Conservation (phyloP, 2,113 vertebrate species). For the Cephalopholis sonnerati region DNA sequence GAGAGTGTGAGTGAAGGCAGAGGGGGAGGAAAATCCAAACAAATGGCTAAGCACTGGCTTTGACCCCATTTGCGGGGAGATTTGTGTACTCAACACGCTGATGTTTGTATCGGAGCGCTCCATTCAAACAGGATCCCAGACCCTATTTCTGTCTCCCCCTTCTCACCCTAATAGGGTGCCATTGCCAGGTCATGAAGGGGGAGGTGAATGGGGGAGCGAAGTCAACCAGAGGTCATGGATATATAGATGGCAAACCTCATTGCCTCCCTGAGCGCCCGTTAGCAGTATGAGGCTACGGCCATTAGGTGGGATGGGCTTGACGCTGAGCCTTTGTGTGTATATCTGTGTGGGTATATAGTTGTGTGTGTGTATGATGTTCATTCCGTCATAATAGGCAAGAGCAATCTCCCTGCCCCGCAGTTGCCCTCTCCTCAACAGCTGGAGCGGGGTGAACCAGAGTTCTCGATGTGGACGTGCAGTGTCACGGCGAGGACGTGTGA, state of each 20-base stretch:
- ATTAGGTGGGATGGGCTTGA: constrained; percentile 80
- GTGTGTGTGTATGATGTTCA: constrained; percentile 59
- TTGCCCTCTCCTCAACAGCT: constrained; percentile 82
- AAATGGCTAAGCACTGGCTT: constrained; percentile 79
- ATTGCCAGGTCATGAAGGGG: constrained; percentile 85
- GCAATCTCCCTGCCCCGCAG: constrained; percentile 66
- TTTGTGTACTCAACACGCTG: constrained; percentile 74
- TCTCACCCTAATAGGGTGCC: constrained; percentile 80
- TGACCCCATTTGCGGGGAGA: constrained; percentile 79
- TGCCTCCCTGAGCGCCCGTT: constrained; percentile 81
- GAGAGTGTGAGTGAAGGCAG: constrained; percentile 28
- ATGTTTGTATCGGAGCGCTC: constrained; percentile 75
- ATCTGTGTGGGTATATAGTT: constrained; percentile 38
- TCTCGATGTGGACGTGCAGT: constrained; percentile 62
- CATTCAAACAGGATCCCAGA: constrained; percentile 79
- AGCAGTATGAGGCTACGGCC: constrained; percentile 76
- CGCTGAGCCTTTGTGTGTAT: constrained; percentile 62
- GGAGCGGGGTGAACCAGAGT: constrained; percentile 80
- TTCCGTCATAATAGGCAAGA: constrained; percentile 74
- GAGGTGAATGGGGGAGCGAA: constrained; percentile 76
- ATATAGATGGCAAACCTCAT: constrained; percentile 84
- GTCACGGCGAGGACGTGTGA: constrained; percentile 81
- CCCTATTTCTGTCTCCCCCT: constrained; percentile 68
- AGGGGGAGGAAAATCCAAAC: constrained; percentile 65
- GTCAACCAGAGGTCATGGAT: constrained; percentile 86